A percentile compares a stretch with the other conserved stretches of the same genome.
Evolutionary conservation across 1,140 invertebrate genomes (phyloP).

Genomic region (Drosophila athabasca): DNA sequence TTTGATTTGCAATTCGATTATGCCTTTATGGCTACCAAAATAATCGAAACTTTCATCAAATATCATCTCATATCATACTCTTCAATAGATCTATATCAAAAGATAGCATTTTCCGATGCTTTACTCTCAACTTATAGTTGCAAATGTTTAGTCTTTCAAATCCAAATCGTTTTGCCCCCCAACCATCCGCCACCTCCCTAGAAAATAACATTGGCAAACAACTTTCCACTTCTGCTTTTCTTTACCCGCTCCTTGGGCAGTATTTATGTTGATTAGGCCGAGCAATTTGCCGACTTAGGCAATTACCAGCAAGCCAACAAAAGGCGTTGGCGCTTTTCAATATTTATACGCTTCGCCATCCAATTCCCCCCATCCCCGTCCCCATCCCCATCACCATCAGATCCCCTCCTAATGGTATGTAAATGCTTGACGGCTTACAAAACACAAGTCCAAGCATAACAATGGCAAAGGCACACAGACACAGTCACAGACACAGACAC

Average conservation of each 20-base stretch:
- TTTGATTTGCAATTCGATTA: too few species aligned
- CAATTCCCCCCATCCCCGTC: background rate
- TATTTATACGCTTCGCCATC: constrained; percentile 53
- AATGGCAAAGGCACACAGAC: constrained; percentile 21
- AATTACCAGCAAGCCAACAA: constrained; percentile 55
- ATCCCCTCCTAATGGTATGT: constrained; percentile 50
- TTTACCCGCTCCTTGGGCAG: background rate
- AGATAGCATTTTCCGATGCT: too few species aligned
- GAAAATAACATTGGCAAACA: constrained; percentile 8
- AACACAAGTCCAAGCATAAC: constrained; percentile 39
- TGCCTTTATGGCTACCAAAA: too few species aligned
- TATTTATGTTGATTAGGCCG: constrained; percentile 64
- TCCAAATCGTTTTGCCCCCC: too few species aligned
- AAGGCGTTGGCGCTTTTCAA: constrained; percentile 62
- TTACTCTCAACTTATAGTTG: too few species aligned
- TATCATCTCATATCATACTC: too few species aligned
- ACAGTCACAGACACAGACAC: background rate
- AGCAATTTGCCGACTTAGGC: constrained; percentile 65
- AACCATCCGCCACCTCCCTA: background rate
- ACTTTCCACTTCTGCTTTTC: constrained; percentile 6
- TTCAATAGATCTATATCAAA: too few species aligned
- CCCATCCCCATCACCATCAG: too few species aligned
- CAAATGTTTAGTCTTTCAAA: too few species aligned
- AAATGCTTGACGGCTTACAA: constrained; percentile 64
- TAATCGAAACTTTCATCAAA: too few species aligned